Percentiles rank a stretch among this genome's conserved stretches.
Conservation (phyloP, 2,888 invertebrate species). For the Plebejus anna region DNA sequence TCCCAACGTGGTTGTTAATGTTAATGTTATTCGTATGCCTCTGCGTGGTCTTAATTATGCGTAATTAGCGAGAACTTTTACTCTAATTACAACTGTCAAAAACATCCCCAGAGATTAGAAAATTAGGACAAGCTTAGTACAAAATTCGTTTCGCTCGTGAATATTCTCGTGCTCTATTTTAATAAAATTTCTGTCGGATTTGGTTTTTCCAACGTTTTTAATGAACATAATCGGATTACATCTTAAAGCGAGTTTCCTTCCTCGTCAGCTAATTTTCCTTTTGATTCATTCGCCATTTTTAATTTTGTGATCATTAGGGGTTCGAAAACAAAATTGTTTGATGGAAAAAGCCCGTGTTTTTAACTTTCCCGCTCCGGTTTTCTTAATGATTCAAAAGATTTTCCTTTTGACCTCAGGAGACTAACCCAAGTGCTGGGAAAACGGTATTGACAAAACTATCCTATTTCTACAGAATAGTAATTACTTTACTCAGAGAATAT, state of each 20-base stretch:
- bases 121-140: background rate
- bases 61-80: background rate
- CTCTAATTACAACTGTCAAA: background rate
- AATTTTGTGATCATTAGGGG: background rate
- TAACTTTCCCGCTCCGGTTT: background rate
- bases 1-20: background rate
- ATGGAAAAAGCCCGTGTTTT: background rate
- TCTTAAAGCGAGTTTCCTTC: background rate
- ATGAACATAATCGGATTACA: background rate
- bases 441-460: too few relatives aligned
- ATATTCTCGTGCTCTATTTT: background rate
- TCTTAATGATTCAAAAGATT: background rate
- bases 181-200: background rate
- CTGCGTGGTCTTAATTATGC: background rate
- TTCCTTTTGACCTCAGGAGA: too few relatives aligned
- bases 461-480: too few relatives aligned
- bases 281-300: background rate
- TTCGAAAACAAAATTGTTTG: background rate
- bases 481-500: too few relatives aligned
- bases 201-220: background rate
- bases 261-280: background rate
- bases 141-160: background rate
- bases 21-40: background rate
- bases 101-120: background rate
- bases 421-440: too few relatives aligned